Conservation (phyloP, 2,888 invertebrate species). For the Folsomia manolachei region DNA sequence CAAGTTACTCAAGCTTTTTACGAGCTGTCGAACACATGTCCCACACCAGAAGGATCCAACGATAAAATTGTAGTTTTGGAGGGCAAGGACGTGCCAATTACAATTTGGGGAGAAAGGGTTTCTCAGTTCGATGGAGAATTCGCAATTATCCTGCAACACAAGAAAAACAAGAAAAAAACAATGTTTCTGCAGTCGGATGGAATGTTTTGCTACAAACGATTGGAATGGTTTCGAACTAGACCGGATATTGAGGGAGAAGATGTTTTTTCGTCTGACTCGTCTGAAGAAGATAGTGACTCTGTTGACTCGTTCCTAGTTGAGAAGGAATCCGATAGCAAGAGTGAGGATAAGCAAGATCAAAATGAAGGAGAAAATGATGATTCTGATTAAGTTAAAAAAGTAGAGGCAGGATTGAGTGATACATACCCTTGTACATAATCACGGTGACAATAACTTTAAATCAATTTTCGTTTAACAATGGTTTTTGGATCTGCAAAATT, state of each 20-base stretch:
- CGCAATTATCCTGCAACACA: not conserved
- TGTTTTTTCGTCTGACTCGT: not conserved
- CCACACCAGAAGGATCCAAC: not conserved
- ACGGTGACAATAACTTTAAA: too few species aligned
- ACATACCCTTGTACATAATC: too few species aligned
- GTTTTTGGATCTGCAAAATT: too few species aligned
- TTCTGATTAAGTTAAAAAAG: too few species aligned
- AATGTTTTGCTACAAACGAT: constrained; percentile 3
- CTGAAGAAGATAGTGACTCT: too few species aligned
- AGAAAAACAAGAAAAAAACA: not conserved
- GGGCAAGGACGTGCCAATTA: not conserved
- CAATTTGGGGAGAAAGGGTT: not conserved
- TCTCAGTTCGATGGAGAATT: not conserved
- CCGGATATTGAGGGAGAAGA: not conserved
- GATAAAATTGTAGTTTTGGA: not conserved
- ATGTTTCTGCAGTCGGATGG: not conserved
- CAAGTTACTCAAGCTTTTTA: not conserved
- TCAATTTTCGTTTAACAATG: too few species aligned
- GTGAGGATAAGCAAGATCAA: too few species aligned
- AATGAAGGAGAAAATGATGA: too few species aligned
- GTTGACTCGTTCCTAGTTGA: too few species aligned
- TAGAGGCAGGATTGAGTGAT: too few species aligned
- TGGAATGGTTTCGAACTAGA: not conserved
- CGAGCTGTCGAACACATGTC: not conserved
- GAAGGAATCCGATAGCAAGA: too few species aligned